phyloP scores from a whole-genome alignment of 2,797 vertebrate species.

The Pipistrellus nathusii region DNA sequence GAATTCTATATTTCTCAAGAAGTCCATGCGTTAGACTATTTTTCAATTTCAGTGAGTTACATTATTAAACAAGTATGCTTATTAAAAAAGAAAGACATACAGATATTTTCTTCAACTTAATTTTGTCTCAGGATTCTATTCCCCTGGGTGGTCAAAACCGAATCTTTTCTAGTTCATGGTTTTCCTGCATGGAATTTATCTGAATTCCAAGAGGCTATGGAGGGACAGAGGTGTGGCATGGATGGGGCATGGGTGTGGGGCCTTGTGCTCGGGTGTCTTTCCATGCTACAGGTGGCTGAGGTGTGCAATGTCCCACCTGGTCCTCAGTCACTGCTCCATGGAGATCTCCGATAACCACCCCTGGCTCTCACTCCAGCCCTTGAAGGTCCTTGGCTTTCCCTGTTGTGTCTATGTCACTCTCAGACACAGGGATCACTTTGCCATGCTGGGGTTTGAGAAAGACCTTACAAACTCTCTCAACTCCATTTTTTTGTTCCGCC shows the following conservation, averaged over 20 bases:
- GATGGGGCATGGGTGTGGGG: no score
- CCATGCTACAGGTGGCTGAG: not conserved
- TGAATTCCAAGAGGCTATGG: not conserved
- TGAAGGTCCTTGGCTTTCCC: not conserved
- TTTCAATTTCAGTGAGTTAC: constrained; percentile 8
- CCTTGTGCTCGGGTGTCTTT: not conserved
- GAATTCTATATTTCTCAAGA: not conserved
- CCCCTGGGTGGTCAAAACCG: not conserved
- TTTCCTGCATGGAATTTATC: not conserved
- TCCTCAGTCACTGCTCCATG: not conserved
- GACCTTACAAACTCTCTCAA: not conserved
- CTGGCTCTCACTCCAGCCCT: not conserved
- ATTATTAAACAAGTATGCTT: constrained; percentile 38
- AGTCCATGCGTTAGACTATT: not conserved
- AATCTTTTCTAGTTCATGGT: not conserved
- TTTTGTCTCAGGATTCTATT: not conserved
- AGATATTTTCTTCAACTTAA: not conserved
- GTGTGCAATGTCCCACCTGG: not conserved
- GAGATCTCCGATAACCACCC: not conserved
- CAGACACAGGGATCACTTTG: not conserved
- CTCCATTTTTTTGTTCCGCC: not conserved
- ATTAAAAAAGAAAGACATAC: not conserved
- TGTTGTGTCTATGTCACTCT: not conserved
- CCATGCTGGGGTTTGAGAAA: not conserved
- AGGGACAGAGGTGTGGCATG: not conserved